A percentile compares a stretch with the other conserved stretches of the same genome.
These are phyloP conservation scores for Mimumesa dahlbomi DNA, from an alignment of 2,888 invertebrate genomes.

Conservation along the genomic window DNA sequence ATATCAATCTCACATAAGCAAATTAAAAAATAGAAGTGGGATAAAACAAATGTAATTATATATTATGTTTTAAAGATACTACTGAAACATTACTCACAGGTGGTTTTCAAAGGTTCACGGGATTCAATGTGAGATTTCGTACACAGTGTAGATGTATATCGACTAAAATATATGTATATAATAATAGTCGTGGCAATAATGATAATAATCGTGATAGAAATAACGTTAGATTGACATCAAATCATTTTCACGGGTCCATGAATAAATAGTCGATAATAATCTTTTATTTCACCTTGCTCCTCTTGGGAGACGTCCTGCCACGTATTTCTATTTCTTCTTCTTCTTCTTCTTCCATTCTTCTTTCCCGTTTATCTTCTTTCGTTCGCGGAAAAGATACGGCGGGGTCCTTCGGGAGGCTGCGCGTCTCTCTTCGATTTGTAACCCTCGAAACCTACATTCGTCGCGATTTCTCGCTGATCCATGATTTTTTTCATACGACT, in stretches of 20 bases:
- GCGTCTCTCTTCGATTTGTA: constrained; percentile 26
- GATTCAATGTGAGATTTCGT: constrained; percentile 20
- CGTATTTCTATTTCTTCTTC: constrained; percentile 2
- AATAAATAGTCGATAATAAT: constrained; percentile 31
- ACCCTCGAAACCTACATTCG: constrained; percentile 5
- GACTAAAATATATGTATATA: constrained; percentile 61
- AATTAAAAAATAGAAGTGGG: too few relatives aligned
- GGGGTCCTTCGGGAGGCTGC: constrained; percentile 23
- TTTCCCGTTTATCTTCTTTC: constrained; percentile 1
- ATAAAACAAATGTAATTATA: too few relatives aligned
- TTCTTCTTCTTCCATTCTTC: constrained; percentile 2
- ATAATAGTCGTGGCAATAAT: constrained; percentile 23
- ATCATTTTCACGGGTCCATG: constrained; percentile 22
- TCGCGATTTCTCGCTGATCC: constrained; percentile 6
- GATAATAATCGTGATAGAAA: constrained; percentile 10
- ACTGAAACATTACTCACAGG: too few relatives aligned
- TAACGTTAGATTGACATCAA: constrained; percentile 17
- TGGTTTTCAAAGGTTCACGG: too few relatives aligned
- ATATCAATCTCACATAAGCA: too few relatives aligned
- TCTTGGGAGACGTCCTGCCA: constrained; percentile 1
- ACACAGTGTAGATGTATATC: constrained; percentile 39
- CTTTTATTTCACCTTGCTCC: constrained; percentile 16
- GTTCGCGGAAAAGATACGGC: neutral
- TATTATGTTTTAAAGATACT: too few relatives aligned
- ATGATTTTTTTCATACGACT: constrained; percentile 19